Conservation (phyloP, 2,113 vertebrate species). For the Paramormyrops kingsleyae region DNA sequence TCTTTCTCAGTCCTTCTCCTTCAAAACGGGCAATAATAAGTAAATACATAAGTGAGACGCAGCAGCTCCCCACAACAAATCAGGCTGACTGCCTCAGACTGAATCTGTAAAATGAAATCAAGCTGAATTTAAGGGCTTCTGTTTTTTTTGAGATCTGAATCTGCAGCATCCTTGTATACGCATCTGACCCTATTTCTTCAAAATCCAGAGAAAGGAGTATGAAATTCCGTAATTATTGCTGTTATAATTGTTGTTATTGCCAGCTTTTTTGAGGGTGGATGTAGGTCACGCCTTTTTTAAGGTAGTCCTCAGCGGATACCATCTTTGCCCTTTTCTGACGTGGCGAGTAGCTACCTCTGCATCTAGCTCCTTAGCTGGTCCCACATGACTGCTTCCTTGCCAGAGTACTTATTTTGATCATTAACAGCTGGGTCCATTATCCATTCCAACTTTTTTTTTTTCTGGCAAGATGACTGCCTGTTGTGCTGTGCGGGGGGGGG, state of each 20-base stretch:
- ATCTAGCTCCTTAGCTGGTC: background rate
- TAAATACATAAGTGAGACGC: background rate
- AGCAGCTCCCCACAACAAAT: background rate
- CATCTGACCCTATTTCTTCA: background rate
- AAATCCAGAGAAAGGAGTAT: background rate
- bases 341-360: background rate
- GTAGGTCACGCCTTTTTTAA: background rate
- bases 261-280: background rate
- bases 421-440: background rate
- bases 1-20: background rate
- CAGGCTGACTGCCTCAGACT: background rate
- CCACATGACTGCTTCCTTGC: background rate
- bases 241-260: background rate
- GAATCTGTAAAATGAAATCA: background rate
- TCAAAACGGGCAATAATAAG: background rate
- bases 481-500: background rate
- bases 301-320: background rate
- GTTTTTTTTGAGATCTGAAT: background rate
- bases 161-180: background rate
- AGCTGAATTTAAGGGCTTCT: background rate
- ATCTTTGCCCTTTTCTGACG: background rate
- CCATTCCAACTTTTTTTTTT: background rate
- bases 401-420: background rate
- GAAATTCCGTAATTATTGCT: background rate
- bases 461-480: background rate